These are phyloP conservation scores for Ips nitidus DNA, from an alignment of 1,140 invertebrate species.

Conservation along the genomic window DNA sequence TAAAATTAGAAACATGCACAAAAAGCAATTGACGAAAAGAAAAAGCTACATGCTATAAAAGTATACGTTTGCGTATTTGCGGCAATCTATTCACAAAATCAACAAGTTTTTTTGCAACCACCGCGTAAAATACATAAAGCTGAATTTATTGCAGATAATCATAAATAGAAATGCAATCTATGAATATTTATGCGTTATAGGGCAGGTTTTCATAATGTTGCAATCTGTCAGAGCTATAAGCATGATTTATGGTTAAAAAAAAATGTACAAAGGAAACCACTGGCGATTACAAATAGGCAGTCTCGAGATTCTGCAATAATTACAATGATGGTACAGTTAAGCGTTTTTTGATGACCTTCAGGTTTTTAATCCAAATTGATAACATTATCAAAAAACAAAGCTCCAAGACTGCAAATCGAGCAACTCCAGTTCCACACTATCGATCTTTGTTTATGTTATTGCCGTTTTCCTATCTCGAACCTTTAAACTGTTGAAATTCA, in stretches of 20 bases:
- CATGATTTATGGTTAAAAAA: no score
- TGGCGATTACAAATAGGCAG: no score
- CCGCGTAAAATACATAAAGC: conserved; percentile 18
- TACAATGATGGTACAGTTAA: conserved; percentile 1
- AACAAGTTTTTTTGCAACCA: conserved; percentile 18
- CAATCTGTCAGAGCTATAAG: not conserved
- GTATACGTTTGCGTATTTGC: not conserved
- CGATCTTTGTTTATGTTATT: conserved; percentile 19
- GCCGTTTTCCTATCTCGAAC: conserved; percentile 5
- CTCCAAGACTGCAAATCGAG: not conserved
- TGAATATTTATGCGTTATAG: conserved; percentile 16
- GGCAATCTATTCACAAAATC: not conserved
- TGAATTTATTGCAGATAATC: conserved; percentile 14
- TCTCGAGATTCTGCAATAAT: not conserved
- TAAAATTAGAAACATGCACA: conserved; percentile 24
- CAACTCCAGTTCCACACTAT: not conserved
- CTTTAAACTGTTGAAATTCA: conserved; percentile 22
- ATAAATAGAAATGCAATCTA: conserved; percentile 27
- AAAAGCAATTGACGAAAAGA: conserved; percentile 2
- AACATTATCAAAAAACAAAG: not conserved
- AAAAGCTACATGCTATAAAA: conserved; percentile 9
- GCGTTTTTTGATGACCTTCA: not conserved
- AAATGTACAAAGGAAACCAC: no score
- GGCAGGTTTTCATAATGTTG: conserved; percentile 3
- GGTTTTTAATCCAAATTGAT: not conserved